Percentiles rank a stretch among this genome's conserved stretches.
These are phyloP conservation scores for Collichthys lucidus DNA, from an alignment of 2,113 vertebrate species.

Conservation along the genomic window DNA sequence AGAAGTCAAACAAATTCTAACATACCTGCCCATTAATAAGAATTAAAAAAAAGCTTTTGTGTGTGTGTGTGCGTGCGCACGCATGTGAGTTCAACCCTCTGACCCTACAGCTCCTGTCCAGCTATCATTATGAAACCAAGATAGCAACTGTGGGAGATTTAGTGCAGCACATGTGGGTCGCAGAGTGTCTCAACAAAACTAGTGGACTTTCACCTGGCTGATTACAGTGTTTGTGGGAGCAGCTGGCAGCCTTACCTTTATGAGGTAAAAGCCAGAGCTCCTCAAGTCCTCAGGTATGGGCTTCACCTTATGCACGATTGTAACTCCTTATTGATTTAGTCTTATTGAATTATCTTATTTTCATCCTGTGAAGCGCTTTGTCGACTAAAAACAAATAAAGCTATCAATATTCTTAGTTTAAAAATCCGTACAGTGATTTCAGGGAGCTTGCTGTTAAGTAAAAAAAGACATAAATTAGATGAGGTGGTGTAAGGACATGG, in stretches of 20 bases:
- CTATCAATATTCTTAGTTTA: neutral
- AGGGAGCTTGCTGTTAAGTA: neutral
- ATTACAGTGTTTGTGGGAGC: conserved; percentile 63
- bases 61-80: no score
- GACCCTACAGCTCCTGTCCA: neutral
- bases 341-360: neutral
- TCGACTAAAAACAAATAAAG: neutral
- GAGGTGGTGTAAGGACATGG: neutral
- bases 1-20: neutral
- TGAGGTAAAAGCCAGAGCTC: neutral
- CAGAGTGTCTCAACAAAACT: conserved; percentile 70
- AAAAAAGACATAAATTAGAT: neutral
- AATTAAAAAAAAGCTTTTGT: neutral
- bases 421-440: neutral
- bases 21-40: neutral
- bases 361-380: neutral
- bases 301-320: neutral
- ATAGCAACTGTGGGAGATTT: conserved; percentile 1
- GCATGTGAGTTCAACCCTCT: neutral
- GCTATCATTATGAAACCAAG: conserved; percentile 27
- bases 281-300: neutral
- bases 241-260: conserved; percentile 16
- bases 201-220: conserved; percentile 79
- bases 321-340: neutral
- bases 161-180: conserved; percentile 42